Evolutionary conservation across 1,140 invertebrate species (phyloP).

Genomic region (Calycopis cecrops): DNA sequence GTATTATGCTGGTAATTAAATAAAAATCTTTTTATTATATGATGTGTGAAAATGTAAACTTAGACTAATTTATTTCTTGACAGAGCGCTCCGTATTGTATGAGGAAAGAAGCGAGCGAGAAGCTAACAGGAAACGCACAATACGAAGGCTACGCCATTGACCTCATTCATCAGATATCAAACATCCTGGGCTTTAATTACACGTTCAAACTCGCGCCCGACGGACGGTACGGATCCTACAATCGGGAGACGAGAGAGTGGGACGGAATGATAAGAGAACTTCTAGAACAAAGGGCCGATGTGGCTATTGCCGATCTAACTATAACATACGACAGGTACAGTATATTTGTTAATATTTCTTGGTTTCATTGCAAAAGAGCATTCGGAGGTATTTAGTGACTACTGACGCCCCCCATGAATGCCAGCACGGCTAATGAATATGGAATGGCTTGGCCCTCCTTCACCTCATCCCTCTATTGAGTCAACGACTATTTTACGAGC

Average conservation of each 20-base stretch:
- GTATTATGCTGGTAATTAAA: no score
- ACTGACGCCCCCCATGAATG: no score
- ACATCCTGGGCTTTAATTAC: conserved; percentile 92
- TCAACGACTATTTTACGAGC: no score
- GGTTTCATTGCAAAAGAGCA: background rate
- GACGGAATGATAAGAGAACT: conserved; percentile 96
- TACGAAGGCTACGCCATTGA: conserved; percentile 93
- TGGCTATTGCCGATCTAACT: conserved; percentile 94
- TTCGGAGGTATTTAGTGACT: background rate
- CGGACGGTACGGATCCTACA: conserved; percentile 86
- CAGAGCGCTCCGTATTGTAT: conserved; percentile 95
- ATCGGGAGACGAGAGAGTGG: conserved; percentile 89
- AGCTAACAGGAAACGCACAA: conserved; percentile 88
- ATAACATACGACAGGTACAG: conserved; percentile 88
- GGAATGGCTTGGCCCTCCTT: no score
- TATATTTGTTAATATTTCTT: background rate
- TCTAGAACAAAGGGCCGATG: conserved; percentile 91
- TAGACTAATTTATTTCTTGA: conserved; percentile 26
- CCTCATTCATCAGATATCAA: conserved; percentile 91
- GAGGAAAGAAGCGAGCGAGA: conserved; percentile 88
- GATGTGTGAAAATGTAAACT: background rate
- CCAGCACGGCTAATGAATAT: no score
- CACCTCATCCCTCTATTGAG: no score
- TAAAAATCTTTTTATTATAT: no score
- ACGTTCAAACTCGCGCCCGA: conserved; percentile 89